phyloP scores from a whole-genome alignment of 2,113 vertebrate genomes.

The Spheniscus mendiculus region DNA sequence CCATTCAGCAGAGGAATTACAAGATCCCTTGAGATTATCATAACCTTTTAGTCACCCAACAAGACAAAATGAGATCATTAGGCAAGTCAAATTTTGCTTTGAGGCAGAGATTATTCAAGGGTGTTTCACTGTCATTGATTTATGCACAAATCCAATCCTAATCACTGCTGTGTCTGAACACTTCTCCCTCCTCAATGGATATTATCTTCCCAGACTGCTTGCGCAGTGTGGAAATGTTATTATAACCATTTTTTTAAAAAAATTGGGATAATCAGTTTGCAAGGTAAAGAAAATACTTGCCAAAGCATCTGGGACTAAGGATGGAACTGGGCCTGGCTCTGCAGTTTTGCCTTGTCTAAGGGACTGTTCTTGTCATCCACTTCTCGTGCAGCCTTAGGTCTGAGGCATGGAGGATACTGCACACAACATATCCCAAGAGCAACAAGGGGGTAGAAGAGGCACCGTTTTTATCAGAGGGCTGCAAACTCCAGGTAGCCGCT shows the following conservation, averaged over 20 bases:
- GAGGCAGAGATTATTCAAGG: constrained; percentile 36
- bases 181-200: background rate
- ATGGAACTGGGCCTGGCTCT: background rate
- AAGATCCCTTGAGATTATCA: background rate
- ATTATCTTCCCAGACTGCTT: background rate
- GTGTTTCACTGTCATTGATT: background rate
- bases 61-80: constrained; percentile 6
- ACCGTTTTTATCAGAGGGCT: background rate
- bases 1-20: background rate
- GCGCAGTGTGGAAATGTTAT: background rate
- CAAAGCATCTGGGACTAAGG: background rate
- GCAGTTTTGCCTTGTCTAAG: background rate
- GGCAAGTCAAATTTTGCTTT: constrained; percentile 38
- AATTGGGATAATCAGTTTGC: background rate
- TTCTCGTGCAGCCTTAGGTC: background rate
- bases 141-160: background rate
- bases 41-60: constrained; percentile 7
- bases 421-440: background rate
- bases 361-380: background rate
- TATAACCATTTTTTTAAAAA: background rate
- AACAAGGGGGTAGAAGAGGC: background rate
- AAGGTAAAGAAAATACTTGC: background rate
- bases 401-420: background rate
- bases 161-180: background rate
- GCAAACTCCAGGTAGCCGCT: background rate